Evolutionary conservation across 2,888 invertebrate species (phyloP), one percentile per base, ranked within the genome.

Genomic region (Heliconius ethilla): DNA sequence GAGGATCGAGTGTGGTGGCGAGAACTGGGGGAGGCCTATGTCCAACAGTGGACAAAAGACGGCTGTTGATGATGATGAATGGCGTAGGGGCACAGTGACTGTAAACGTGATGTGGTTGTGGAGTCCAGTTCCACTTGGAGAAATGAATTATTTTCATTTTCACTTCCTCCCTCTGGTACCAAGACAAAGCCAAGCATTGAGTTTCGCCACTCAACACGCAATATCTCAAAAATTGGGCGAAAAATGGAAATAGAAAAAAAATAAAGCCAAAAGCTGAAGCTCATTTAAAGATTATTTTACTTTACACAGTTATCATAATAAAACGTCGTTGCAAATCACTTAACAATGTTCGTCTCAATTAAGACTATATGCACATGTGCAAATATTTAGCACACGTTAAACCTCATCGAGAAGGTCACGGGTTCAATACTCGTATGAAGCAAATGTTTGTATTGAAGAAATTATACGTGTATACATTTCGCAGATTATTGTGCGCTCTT

Each of bases 371-470:
- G 25, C 69, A 69, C 25, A 69, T 25, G 40, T 40, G 69, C 69
- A 69, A 69, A 40, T 45, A 40, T 25, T 69, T 69, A 9, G 40
- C 40, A 9, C 15, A 29, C 15, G 40, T 15, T 59, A 40, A 25
- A 37, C 67, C 33, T 15, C 25, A 63, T 25, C 51, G 40, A 37
- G 67, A 69, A 69, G 72, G 72, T 70, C 70, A 29, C 22, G 10
- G 72, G 72, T 72, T 72, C 72, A 72, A 72, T 25, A 59, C 59
- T 59, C 72, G 59, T 13, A 33, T 3, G 59, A 9, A 55, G 33
- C 37, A 72, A 72, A 59, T 59, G 59, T 72, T 72, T 72, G 33
- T 33, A 33, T 10, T 13, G 51, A 55, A 33, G n/a, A n/a, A 15
- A n/a, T 67, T 37, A 69, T 40, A 40, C 11, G 10, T 25, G 40